Percentiles rank a stretch among this genome's conserved stretches.
Evolutionary conservation across 1,140 invertebrate genomes (phyloP).

Genomic region (Tenebrio molitor): DNA sequence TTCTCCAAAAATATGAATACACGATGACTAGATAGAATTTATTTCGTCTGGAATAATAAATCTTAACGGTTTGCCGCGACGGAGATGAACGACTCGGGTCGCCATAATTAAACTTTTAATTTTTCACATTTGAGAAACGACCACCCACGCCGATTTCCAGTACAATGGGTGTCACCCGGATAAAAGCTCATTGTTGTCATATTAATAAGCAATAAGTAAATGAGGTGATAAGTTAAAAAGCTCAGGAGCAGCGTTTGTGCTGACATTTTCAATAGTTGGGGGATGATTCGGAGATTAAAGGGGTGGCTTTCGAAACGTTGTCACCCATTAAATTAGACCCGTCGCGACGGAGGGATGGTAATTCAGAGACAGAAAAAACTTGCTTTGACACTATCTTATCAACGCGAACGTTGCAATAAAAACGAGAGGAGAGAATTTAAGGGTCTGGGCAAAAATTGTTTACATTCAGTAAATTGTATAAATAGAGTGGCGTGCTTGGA

Average conservation of each 20-base stretch:
- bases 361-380: too few relatives aligned
- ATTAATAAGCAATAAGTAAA: constrained; percentile 38
- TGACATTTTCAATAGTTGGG: constrained; percentile 21
- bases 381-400: too few relatives aligned
- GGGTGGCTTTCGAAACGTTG: constrained; percentile 8
- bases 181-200: constrained; percentile 17
- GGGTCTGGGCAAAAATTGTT: constrained; percentile 7
- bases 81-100: background rate
- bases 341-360: too few relatives aligned
- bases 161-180: constrained; percentile 26
- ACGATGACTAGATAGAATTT: constrained; percentile 14
- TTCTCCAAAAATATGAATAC: constrained; percentile 13
- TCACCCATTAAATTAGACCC: constrained; percentile 1
- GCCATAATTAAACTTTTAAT: constrained; percentile 25
- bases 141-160: background rate
- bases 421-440: too few relatives aligned
- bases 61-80: background rate
- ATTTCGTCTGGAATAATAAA: background rate
- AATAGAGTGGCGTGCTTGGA: constrained; percentile 3
- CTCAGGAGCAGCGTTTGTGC: background rate
- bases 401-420: background rate
- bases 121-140: constrained; percentile 8
- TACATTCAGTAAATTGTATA: constrained; percentile 25
- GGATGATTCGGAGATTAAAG: background rate
- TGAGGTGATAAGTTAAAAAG: constrained; percentile 2